phyloP scores from a whole-genome alignment of 2,888 invertebrate species.

The Lampropteryx suffumata region DNA sequence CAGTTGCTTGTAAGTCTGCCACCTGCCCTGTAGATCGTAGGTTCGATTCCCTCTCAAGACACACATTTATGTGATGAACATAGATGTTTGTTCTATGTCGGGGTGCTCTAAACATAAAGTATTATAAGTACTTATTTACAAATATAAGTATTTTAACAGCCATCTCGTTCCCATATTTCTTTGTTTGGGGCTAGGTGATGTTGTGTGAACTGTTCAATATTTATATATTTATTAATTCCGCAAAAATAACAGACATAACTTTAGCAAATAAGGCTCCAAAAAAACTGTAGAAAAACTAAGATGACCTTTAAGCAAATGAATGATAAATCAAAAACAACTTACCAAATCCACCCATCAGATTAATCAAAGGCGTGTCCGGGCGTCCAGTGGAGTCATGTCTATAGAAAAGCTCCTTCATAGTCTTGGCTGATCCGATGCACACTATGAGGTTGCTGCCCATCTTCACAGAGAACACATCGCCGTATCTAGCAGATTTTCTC shows the following conservation, averaged over 20 bases:
- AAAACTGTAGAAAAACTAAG: constrained; percentile 5
- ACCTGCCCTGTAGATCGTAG: too few relatives aligned
- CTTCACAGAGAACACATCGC: constrained; percentile 88
- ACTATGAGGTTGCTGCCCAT: constrained; percentile 90
- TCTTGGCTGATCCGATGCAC: constrained; percentile 89
- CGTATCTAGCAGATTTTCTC: constrained; percentile 87
- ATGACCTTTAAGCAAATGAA: constrained; percentile 10
- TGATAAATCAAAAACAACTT: constrained; percentile 54
- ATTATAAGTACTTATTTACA: too few relatives aligned
- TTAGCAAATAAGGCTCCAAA: constrained; percentile 4
- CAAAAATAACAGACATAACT: constrained; percentile 8
- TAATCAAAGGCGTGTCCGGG: constrained; percentile 90
- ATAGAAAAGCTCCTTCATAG: constrained; percentile 89
- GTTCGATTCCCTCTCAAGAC: too few relatives aligned
- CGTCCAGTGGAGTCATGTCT: constrained; percentile 91
- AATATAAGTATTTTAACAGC: too few relatives aligned
- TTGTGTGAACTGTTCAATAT: too few relatives aligned
- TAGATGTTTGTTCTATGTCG: too few relatives aligned
- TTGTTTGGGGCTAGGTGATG: too few relatives aligned
- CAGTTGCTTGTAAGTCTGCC: too few relatives aligned
- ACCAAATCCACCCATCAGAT: constrained; percentile 92
- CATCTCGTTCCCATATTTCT: too few relatives aligned
- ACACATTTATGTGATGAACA: too few relatives aligned
- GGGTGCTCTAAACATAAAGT: too few relatives aligned
- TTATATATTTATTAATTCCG: too few relatives aligned